These are phyloP conservation scores for Phylloscopus collybita DNA, from an alignment of 2,797 vertebrate species.

Conservation along the genomic window DNA sequence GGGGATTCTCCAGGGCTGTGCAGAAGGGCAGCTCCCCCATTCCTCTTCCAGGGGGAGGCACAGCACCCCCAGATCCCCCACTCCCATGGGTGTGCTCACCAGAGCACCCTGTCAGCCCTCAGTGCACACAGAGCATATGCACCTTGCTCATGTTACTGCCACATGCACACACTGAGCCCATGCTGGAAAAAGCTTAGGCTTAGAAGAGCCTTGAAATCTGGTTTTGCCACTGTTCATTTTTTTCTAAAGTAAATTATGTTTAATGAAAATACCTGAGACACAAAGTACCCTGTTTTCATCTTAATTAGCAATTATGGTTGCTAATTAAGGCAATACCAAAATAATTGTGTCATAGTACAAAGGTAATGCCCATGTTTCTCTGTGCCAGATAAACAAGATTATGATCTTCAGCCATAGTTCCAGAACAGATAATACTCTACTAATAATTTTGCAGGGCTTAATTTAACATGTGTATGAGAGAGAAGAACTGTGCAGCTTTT, in stretches of 20 bases:
- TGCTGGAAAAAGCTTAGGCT: neutral
- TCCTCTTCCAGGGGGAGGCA: neutral
- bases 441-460: neutral
- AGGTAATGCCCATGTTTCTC: neutral
- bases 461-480: neutral
- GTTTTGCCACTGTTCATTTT: neutral
- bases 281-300: neutral
- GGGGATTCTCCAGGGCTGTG: neutral
- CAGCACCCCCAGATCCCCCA: neutral
- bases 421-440: neutral
- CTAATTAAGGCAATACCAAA: slow-evolving; percentile 30
- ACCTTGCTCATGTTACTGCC: rapidly evolving
- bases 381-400: neutral
- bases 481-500: neutral
- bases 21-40: neutral
- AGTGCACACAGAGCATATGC: rapidly evolving
- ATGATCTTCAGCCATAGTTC: neutral
- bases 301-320: neutral
- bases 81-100: rapidly evolving
- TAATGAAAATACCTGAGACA: neutral
- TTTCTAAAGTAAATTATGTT: neutral
- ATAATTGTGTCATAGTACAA: slow-evolving; percentile 14
- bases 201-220: neutral
- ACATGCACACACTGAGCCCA: rapidly evolving
- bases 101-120: neutral